Conservation (phyloP, 35 echinoderm and acorn worm species). For the Heliocidaris tuberculata region DNA sequence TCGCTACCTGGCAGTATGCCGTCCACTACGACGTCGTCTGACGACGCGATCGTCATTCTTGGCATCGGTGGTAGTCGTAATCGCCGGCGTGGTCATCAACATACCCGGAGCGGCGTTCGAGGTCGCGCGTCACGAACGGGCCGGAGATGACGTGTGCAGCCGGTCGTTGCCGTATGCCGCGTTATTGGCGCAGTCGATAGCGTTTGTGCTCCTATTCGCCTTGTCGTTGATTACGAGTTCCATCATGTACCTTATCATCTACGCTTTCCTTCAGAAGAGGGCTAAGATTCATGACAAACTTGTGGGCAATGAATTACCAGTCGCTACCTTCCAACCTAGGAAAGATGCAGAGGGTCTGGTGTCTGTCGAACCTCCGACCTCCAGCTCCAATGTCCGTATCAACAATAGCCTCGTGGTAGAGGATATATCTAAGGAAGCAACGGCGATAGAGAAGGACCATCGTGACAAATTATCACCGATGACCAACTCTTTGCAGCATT, state of each 20-base stretch:
- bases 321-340: background rate
- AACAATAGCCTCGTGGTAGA: background rate
- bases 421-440: background rate
- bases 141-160: no score
- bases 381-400: background rate
- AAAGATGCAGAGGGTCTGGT: background rate
- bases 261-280: no score
- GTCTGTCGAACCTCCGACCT: background rate
- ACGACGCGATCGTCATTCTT: background rate
- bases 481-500: background rate
- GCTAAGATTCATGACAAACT: no score
- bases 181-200: background rate
- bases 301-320: background rate
- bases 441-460: background rate
- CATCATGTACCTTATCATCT: no score
- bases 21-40: background rate
- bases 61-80: background rate
- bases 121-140: background rate
- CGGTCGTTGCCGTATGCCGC: no score
- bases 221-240: no score
- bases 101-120: background rate
- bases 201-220: background rate
- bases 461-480: background rate
- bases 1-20: background rate
- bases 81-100: no score